Evolutionary conservation across 2,113 vertebrate genomes (phyloP), one percentile per base, ranked within the genome.

Genomic region (Aegithalos caudatus): DNA sequence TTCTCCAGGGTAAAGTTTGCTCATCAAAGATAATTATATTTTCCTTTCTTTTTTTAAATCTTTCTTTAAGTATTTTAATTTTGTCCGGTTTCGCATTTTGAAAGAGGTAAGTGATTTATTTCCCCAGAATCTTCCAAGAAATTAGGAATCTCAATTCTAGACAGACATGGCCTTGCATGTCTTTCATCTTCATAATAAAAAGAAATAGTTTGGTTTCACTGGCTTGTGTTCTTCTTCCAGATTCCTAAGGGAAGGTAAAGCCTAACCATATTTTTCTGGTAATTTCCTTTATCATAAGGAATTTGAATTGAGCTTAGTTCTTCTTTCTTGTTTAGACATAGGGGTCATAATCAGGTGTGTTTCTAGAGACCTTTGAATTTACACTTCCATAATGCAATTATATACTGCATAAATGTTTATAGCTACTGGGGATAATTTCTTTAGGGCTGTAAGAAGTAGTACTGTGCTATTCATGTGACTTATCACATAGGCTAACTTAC

Each of bases 91-190:
- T 86, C 1, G 4, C 42, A 65, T 91, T 94, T 88, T 78, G 47
- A 66, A 94, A 91, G 40, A 93, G 74, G 81, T 89, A 84, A 92
- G 77, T 87, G 58, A 57, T 77, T 60, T 78, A 9, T 82, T 92
- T 94, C 35, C 38, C 77, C 54, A 56, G 22, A 37, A n/a, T 33
- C 79, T 24, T 72, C 31, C 78, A 79, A 81, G 21, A 84, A 79
- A 67, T 73, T 24, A 50, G 50, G 29, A 90, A 88, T 50, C 24
- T 42, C 9, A 58, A n/a, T 69, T 85, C 35, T 54, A 66, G 44
- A 15, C 10, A 38, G 61, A 37, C 11, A 24, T 31, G 18, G 4
- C 8, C 38, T 7, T 37, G 20, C 14, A 15, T 35, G 16, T 79
- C 53, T 89, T 77, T 82, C 86, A 40, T 53, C 12, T 70, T 87